A percentile compares a stretch with the other conserved stretches of the same genome.
Evolutionary conservation across 1,140 invertebrate species (phyloP).

Genomic region (Drosophila grimshawi): DNA sequence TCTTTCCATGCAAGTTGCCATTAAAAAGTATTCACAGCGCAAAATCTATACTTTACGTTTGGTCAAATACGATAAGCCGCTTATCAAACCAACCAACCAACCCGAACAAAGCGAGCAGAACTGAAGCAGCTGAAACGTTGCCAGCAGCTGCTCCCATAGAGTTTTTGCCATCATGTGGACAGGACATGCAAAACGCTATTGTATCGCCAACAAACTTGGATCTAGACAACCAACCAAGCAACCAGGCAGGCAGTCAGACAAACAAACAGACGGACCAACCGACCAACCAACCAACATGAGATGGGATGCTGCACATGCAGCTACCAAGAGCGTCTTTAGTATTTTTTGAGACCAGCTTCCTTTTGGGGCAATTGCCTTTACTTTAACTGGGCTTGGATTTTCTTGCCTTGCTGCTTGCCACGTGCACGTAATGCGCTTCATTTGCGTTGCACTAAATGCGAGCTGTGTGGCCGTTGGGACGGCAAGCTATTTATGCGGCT

Average conservation of each 20-base stretch:
- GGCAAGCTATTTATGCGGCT: constrained; percentile 43
- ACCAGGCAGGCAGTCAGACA: constrained; percentile 36
- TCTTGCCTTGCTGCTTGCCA: constrained; percentile 25
- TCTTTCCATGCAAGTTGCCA: constrained; percentile 72
- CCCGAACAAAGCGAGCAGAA: constrained; percentile 44
- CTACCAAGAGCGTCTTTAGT: constrained; percentile 28
- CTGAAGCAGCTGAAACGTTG: constrained; percentile 46
- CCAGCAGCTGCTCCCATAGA: constrained; percentile 40
- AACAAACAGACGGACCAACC: constrained; percentile 31
- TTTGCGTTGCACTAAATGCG: constrained; percentile 78
- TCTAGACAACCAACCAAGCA: constrained; percentile 51
- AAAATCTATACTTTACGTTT: constrained; percentile 79
- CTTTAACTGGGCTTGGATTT: constrained; percentile 17
- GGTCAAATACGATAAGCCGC: constrained; percentile 79
- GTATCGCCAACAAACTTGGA: constrained; percentile 77
- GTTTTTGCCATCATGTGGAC: constrained; percentile 53
- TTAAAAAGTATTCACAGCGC: constrained; percentile 80
- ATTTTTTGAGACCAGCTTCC: constrained; percentile 33
- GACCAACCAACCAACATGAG: constrained; percentile 3
- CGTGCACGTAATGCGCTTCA: constrained; percentile 80
- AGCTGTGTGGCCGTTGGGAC: constrained; percentile 36
- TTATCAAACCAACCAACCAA: constrained; percentile 56
- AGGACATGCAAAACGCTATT: constrained; percentile 79
- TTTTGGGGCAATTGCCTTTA: constrained; percentile 22
- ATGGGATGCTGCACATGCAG: constrained; percentile 16